phyloP scores from a whole-genome alignment of 2,797 vertebrate species.

The Halcyon badia region DNA sequence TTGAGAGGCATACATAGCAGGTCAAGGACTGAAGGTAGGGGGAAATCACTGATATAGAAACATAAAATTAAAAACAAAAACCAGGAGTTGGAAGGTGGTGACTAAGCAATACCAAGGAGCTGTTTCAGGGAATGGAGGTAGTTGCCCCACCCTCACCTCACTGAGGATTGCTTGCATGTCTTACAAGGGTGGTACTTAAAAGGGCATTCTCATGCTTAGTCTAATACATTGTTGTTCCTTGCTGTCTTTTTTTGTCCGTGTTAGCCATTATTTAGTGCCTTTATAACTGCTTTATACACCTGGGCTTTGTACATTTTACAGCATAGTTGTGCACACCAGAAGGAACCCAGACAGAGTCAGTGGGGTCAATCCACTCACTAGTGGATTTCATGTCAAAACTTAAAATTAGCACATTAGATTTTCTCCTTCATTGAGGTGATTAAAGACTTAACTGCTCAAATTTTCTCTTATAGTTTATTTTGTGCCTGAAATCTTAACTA shows the following conservation, averaged over 20 bases:
- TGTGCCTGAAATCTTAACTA: background rate
- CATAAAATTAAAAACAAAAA: background rate
- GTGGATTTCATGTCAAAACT: background rate
- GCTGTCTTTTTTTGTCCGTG: background rate
- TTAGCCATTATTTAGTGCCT: background rate
- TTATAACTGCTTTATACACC: background rate
- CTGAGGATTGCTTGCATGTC: background rate
- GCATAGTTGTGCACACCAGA: background rate
- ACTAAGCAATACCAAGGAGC: background rate
- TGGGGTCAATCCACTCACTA: background rate
- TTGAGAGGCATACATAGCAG: background rate
- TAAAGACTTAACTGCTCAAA: background rate
- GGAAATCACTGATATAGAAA: background rate
- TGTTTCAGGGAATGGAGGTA: background rate
- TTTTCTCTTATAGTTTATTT: background rate
- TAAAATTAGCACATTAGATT: background rate
- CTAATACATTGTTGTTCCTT: background rate
- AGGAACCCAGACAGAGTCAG: background rate
- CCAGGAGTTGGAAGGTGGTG: background rate
- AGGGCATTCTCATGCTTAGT: background rate
- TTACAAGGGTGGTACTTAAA: background rate
- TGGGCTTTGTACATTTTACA: background rate
- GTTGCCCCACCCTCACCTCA: fast-evolving
- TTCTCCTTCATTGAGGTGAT: background rate
- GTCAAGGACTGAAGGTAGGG: background rate